A percentile compares a stretch with the other conserved stretches of the same genome.
These are phyloP conservation scores for Holothuria glaberrima DNA, from an alignment of 35 echinoderm and acorn worm genomes.

Conservation along the genomic window DNA sequence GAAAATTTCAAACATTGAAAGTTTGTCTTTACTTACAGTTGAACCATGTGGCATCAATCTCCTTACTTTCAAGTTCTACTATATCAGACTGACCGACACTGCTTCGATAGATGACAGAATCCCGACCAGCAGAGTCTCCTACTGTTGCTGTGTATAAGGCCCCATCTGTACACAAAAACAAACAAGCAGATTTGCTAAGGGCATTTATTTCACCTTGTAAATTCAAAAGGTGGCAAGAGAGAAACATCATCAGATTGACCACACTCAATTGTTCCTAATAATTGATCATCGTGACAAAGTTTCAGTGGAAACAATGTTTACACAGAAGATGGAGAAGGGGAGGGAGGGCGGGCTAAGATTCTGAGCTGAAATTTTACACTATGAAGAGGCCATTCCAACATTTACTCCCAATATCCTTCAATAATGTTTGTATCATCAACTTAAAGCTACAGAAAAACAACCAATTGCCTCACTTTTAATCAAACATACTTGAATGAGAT, in stretches of 20 bases:
- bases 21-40: constrained; percentile 64
- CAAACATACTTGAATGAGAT: too few species aligned
- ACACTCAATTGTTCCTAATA: background rate
- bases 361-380: too few species aligned
- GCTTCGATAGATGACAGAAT: constrained; percentile 71
- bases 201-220: background rate
- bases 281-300: too few species aligned
- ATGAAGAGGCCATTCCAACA: too few species aligned
- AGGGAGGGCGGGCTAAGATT: too few species aligned
- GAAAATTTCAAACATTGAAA: background rate
- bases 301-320: too few species aligned
- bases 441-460: too few species aligned
- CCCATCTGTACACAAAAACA: constrained; percentile 61
- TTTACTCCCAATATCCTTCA: too few species aligned
- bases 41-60: constrained; percentile 83
- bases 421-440: too few species aligned
- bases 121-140: constrained; percentile 67
- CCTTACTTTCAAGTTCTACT: constrained; percentile 48
- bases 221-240: background rate
- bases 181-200: background rate
- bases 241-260: background rate
- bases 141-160: constrained; percentile 78
- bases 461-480: too few species aligned
- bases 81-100: constrained; percentile 28
- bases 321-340: too few species aligned